Evolutionary conservation across 2,888 invertebrate species (phyloP), one percentile per base, ranked within the genome.

Genomic region (Ephialtes manifestator): DNA sequence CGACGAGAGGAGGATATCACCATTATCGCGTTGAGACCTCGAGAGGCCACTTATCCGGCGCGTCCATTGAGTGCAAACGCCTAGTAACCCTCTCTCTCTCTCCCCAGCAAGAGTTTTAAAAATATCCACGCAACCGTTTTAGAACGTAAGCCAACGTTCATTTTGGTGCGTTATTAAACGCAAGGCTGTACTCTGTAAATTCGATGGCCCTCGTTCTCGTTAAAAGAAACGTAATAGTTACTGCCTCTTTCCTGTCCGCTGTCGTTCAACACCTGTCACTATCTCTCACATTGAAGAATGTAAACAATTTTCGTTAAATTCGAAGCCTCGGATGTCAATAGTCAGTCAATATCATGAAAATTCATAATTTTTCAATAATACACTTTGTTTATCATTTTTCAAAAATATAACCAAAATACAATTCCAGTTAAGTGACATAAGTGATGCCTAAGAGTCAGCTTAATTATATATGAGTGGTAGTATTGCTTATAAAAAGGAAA

Each of bases 41-140:
- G 53, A 74, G 74, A 74, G 65, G 78, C 48, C 81, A 84, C 81
- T 84, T 78, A 78, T 75, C 70, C 74, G 67, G 72, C 77, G 68
- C 74, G 68, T 78, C 75, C 74, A 75, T 84, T 81, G 70, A 70
- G 77, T 74, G 83, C 78, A 46, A 70, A 81, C 72, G 84, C 76
- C 80, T 79, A 58, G 70, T 63, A 76, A 48, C 28, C 15, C 58
- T 48, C 68, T 70, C 20, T 39, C 74, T 70, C 67, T 63, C 79
- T 58, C 31, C 63, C 51, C 35, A 58, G 15, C 75, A 55, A 65
- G 76, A 76, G 79, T 70, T 83, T 85, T 77, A 85, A 83, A 85
- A 85, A 85, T 85, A 85, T 83, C 83, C 71, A 60, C 72, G 43
- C 70, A 70, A 81, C 74, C 31, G 76, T 80, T 85, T 76, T 76